Percentiles rank a stretch among this genome's conserved stretches.
phyloP scores from a whole-genome alignment of 2,797 vertebrate genomes.

The Cheirogaleus major region DNA sequence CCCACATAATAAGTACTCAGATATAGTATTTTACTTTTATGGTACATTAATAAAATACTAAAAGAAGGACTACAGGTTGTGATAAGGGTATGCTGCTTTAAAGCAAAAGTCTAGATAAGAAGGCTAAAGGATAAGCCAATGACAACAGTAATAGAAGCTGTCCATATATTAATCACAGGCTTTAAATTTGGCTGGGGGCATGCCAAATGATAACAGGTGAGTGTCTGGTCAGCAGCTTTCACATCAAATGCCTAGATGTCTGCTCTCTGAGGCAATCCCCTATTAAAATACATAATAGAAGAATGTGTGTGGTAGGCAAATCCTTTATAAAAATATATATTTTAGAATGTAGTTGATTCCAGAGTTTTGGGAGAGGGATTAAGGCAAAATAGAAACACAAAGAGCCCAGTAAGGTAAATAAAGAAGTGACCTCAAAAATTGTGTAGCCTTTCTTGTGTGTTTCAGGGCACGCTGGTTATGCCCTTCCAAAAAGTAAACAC shows the following conservation, averaged over 20 bases:
- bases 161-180: background rate
- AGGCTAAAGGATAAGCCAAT: background rate
- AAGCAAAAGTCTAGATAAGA: background rate
- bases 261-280: no score
- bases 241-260: background rate
- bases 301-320: background rate
- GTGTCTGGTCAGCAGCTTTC: background rate
- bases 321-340: background rate
- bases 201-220: background rate
- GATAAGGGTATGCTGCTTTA: background rate
- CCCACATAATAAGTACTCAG: background rate
- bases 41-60: background rate
- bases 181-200: background rate
- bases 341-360: background rate
- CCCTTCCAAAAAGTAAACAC: background rate
- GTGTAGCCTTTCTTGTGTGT: background rate
- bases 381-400: background rate
- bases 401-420: background rate
- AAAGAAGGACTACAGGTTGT: background rate
- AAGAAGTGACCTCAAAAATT: background rate
- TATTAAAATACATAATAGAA: background rate
- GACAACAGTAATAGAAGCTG: background rate
- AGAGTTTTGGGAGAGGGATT: background rate
- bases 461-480: background rate
- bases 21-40: background rate